phyloP scores from a whole-genome alignment of 2,888 invertebrate species.

The Blomia tropicalis region DNA sequence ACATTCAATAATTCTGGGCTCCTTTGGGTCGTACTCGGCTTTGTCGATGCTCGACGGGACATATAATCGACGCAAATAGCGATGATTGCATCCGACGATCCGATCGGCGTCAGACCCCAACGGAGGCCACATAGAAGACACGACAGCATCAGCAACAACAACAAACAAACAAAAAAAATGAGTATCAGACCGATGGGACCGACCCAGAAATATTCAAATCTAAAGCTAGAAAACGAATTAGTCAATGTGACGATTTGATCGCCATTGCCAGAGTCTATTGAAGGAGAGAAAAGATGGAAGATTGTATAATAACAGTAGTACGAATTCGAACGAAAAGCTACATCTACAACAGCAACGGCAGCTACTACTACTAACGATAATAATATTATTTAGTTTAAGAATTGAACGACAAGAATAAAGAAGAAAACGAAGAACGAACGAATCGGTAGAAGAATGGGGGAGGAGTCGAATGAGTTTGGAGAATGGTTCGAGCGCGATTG shows the following conservation, averaged over 20 bases:
- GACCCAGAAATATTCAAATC: not conserved
- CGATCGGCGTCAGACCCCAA: too few relatives aligned
- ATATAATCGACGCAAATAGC: too few relatives aligned
- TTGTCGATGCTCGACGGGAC: too few relatives aligned
- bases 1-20: not conserved
- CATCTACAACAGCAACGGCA: too few relatives aligned
- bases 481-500: not conserved
- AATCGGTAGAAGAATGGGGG: not conserved
- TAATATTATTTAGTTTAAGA: not conserved
- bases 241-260: not conserved
- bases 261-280: too few relatives aligned
- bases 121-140: too few relatives aligned
- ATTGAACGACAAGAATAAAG: not conserved
- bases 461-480: not conserved
- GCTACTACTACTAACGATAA: too few relatives aligned
- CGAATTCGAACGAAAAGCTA: too few relatives aligned
- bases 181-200: too few relatives aligned
- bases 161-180: not conserved
- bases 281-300: too few relatives aligned
- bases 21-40: not conserved
- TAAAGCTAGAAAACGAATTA: not conserved
- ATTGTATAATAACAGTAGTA: too few relatives aligned
- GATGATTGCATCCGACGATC: too few relatives aligned
- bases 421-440: not conserved
- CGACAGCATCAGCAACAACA: not conserved